Evolutionary conservation across 64 coral and sea anemone species (phyloP).

Genomic region (Stichodactyla helianthus): DNA sequence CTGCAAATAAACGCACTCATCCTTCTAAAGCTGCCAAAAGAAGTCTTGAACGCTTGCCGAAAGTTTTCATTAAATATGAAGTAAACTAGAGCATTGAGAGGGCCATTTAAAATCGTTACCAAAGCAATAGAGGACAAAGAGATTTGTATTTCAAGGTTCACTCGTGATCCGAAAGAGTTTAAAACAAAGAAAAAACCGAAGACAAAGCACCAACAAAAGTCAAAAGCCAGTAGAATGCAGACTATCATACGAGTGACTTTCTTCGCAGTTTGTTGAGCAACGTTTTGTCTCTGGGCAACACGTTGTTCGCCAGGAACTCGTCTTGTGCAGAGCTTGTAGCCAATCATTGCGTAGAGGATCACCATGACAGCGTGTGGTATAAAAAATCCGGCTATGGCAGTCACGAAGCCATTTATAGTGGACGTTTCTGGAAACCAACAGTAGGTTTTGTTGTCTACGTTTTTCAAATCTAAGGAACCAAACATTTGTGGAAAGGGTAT

Average conservation of each 20-base stretch:
- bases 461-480: not conserved
- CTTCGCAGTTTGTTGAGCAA: not conserved
- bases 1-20: too few species aligned
- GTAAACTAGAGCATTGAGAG: too few species aligned
- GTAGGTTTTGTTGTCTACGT: not conserved
- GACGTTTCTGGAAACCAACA: not conserved
- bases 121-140: too few species aligned
- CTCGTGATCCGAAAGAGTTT: too few species aligned
- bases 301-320: conserved; percentile 22
- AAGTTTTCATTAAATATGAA: too few species aligned
- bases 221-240: not conserved
- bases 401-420: not conserved
- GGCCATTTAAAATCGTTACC: too few species aligned
- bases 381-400: not conserved
- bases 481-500: not conserved
- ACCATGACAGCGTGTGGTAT: not conserved
- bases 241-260: not conserved
- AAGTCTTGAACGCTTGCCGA: too few species aligned
- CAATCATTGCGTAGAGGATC: conserved; percentile 11
- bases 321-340: conserved; percentile 31
- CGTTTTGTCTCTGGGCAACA: not conserved
- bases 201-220: not conserved
- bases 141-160: too few species aligned
- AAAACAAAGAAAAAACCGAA: too few species aligned
- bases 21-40: too few species aligned